Base-by-base conservation (phyloP, 2,113 vertebrate species). In the Grammomys dolichurus region DNA sequence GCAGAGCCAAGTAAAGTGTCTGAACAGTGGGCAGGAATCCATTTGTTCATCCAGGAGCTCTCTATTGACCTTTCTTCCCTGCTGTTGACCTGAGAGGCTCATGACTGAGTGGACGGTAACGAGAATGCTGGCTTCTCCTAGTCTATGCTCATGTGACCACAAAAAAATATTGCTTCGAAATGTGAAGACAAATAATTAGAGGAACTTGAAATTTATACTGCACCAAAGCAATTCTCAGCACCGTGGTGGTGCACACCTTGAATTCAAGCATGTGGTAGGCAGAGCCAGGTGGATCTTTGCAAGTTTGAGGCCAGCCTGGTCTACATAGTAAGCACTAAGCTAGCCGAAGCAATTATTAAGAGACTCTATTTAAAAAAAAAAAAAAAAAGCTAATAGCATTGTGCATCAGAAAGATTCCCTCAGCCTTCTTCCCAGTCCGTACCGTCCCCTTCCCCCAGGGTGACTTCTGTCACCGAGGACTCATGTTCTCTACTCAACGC, bases 141-240 rank as follows among this genome's bases (percentile, higher is more conserved):
- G 54, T 72, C 63, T 56, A 7, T 40, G 31, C 31, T 93, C 40
- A 43, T 0, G 0, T n/a, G 40, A 13, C 73, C 58, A 69, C 40
- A 84, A 5, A 54, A 51, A 51, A 26, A 85, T 76, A 70, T 43
- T 82, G 67, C 67, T 88, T 77, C n/a, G 81, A 89, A 87, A 85
- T 31, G 43, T 72, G 65, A 94, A 88, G 40, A 43, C 58, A 90
- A 58, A 90, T 63, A 93, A 87, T 58, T 69, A 78, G 7, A 89
- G 31, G 73, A 36, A 26, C 26, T 67, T 81, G 70, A 81, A 89
- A 84, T 67, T 46, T 90, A 72, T 77, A 36, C 28, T 14, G n/a
- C 63, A 88, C 81, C 63, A 92, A 90, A 43, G 69, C 43, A 22
- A 80, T 91, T 87, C 93, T 90, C 43, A 73, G 76, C 40, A 13